These are phyloP conservation scores for Sciaenops ocellatus DNA, from an alignment of 2,797 vertebrate genomes.

Conservation along the genomic window DNA sequence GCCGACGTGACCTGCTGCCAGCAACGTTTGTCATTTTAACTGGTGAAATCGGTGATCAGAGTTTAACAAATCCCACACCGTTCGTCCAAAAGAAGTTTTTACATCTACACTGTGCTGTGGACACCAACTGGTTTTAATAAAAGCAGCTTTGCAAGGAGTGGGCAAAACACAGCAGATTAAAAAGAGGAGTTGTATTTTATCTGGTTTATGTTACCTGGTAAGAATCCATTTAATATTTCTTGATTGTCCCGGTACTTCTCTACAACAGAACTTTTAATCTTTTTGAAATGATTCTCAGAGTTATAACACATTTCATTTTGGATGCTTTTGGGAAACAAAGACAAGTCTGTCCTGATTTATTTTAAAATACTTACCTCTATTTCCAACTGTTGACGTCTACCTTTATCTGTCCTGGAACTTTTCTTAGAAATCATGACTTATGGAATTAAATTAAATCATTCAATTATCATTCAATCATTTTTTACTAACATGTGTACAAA, in stretches of 20 bases:
- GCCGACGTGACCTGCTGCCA: neutral
- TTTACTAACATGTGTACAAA: slow-evolving; percentile 89
- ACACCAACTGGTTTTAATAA: too few species aligned
- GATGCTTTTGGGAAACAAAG: neutral
- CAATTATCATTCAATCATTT: slow-evolving; percentile 27
- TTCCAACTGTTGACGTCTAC: neutral
- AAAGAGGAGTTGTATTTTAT: too few species aligned
- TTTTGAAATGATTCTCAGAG: neutral
- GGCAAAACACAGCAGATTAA: too few species aligned
- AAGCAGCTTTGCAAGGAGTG: neutral
- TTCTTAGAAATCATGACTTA: neutral
- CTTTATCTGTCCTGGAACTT: neutral
- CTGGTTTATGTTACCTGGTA: too few species aligned
- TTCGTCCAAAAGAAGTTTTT: too few species aligned
- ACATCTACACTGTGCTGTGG: too few species aligned
- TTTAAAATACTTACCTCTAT: neutral
- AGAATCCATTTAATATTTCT: neutral
- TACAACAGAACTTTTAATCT: too few species aligned
- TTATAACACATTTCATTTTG: neutral
- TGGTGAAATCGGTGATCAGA: neutral
- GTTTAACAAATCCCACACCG: too few species aligned
- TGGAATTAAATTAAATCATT: neutral
- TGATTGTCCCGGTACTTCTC: neutral
- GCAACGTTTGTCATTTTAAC: neutral
- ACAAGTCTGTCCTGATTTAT: neutral